Conservation (phyloP, 1,140 invertebrate genomes). For the Atopsyche davidsoni region DNA sequence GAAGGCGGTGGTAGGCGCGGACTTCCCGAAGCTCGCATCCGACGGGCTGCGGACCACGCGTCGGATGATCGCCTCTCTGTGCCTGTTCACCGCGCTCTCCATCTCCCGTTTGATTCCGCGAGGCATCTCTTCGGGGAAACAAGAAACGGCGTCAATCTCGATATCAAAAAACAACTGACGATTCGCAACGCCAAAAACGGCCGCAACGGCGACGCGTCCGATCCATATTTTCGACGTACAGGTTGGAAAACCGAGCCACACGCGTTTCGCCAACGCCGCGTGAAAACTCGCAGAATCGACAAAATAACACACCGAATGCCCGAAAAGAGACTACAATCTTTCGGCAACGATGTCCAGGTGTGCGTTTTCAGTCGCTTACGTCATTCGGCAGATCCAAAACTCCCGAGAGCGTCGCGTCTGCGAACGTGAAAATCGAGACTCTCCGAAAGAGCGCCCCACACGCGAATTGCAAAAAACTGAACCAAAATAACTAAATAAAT, state of each 20-base stretch:
- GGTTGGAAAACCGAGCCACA: constrained; percentile 17
- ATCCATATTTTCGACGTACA: constrained; percentile 16
- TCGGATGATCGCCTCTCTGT: constrained; percentile 41
- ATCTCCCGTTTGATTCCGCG: constrained; percentile 47
- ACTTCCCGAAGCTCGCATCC: constrained; percentile 42
- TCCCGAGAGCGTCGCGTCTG: constrained; percentile 15
- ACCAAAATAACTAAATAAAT: constrained; percentile 10
- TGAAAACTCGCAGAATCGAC: constrained; percentile 4
- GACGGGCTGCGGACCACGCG: constrained; percentile 41
- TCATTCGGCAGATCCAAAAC: constrained; percentile 13
- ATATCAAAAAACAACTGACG: no score
- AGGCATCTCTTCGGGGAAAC: constrained; percentile 42
- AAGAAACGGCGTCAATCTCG: not conserved
- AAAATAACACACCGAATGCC: not conserved
- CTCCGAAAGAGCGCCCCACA: constrained; percentile 4
- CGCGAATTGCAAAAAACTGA: constrained; percentile 5
- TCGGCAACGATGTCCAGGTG: not conserved
- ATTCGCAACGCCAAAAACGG: not conserved
- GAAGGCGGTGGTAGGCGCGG: constrained; percentile 39
- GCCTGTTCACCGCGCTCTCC: constrained; percentile 35
- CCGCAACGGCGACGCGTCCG: not conserved
- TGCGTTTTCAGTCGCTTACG: no score
- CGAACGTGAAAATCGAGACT: constrained; percentile 15
- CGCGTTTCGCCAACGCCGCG: constrained; percentile 13
- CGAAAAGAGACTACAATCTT: constrained; percentile 1